Evolutionary conservation across 2,113 vertebrate genomes (phyloP).

Genomic region (Coracopsis vasa): DNA sequence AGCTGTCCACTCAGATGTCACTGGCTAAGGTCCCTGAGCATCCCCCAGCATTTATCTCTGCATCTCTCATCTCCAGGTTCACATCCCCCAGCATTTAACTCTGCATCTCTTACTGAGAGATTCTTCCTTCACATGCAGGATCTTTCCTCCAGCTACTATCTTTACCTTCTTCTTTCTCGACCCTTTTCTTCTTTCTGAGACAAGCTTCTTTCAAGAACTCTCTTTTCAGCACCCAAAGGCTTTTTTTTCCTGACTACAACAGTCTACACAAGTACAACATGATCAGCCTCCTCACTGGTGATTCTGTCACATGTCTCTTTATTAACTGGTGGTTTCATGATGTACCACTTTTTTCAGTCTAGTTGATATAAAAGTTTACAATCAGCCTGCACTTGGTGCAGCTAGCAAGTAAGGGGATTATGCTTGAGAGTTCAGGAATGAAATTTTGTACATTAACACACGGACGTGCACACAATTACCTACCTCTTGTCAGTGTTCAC

Average conservation of each 20-base stretch:
- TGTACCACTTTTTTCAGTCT: background rate
- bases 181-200: background rate
- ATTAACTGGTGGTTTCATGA: background rate
- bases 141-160: background rate
- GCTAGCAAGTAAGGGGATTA: background rate
- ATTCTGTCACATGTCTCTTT: background rate
- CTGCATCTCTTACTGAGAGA: background rate
- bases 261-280: background rate
- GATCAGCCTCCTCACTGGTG: background rate
- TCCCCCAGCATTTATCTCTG: background rate
- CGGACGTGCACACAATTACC: background rate
- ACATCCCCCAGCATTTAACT: background rate
- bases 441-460: background rate
- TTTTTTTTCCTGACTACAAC: background rate
- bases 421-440: background rate
- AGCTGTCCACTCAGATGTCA: background rate
- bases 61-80: background rate
- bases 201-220: background rate
- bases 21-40: background rate
- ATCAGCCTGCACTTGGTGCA: background rate
- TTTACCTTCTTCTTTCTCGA: background rate
- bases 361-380: background rate
- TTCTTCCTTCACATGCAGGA: background rate
- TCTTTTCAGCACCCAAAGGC: background rate
- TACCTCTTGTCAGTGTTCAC: background rate